phyloP scores from a whole-genome alignment of 2,888 invertebrate genomes.

The Drosophila mimetica region DNA sequence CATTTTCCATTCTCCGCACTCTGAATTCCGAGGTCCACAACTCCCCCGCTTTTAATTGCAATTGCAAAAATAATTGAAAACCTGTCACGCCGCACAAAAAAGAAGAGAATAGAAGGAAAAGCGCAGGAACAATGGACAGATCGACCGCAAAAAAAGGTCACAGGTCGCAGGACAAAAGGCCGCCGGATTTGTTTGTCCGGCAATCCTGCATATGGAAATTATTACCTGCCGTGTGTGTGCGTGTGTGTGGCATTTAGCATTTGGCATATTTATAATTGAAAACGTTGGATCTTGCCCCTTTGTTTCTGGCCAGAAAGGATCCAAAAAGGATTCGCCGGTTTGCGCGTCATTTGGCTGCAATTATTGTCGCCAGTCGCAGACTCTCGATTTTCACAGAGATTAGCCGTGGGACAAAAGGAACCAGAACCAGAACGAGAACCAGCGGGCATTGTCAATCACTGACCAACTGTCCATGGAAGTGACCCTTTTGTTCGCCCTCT shows the following conservation, averaged over 20 bases:
- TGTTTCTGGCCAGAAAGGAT: conserved; percentile 12
- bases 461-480: conserved; percentile 57
- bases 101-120: conserved; percentile 8
- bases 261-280: conserved; percentile 53
- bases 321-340: conserved; percentile 17
- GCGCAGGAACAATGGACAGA: conserved; percentile 45
- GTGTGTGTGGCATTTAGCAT: conserved; percentile 64
- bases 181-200: conserved; percentile 34
- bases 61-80: conserved; percentile 46
- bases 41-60: conserved; percentile 47
- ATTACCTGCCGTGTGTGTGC: conserved; percentile 57
- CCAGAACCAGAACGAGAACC: not conserved
- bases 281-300: conserved; percentile 9
- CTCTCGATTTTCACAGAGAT: conserved; percentile 76
- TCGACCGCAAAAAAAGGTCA: conserved; percentile 32
- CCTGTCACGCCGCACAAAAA: conserved; percentile 23
- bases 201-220: conserved; percentile 49
- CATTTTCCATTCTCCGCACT: not conserved
- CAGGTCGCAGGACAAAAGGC: conserved; percentile 21
- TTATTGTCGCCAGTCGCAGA: conserved; percentile 52
- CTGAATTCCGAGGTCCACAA: too few relatives aligned
- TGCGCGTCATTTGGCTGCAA: conserved; percentile 78
- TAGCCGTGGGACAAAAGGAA: conserved; percentile 70
- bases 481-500: conserved; percentile 57
- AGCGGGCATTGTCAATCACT: conserved; percentile 59